Percentiles rank a stretch among this genome's conserved stretches.
Evolutionary conservation across 92 coral and sea anemone genomes (phyloP).

Genomic region (Porites lobata): DNA sequence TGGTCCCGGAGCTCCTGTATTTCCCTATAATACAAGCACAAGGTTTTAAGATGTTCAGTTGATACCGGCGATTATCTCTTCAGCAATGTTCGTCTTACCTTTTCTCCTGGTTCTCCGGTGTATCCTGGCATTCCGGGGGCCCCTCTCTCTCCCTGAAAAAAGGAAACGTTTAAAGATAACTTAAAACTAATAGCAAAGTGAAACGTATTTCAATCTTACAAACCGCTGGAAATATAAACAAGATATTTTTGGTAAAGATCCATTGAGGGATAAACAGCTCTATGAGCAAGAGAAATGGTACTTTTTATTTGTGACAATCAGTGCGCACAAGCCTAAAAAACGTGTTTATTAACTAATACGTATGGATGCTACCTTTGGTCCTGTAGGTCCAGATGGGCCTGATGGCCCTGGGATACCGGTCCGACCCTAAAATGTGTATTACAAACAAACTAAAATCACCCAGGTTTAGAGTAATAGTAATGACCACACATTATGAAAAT

Average conservation of each 20-base stretch:
- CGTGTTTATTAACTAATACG: not conserved
- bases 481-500: too few species aligned
- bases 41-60: not conserved
- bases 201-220: not conserved
- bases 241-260: not conserved
- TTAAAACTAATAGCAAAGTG: not conserved
- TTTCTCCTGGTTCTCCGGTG: slow-evolving; percentile 86
- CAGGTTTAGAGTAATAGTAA: too few species aligned
- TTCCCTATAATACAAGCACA: slow-evolving; percentile 73
- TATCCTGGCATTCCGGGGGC: slow-evolving; percentile 84
- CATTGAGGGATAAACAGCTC: not conserved
- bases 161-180: not conserved
- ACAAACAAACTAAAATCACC: too few species aligned
- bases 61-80: not conserved
- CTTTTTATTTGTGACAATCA: too few species aligned
- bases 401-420: slow-evolving; percentile 82
- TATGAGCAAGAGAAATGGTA: not conserved
- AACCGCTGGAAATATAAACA: not conserved
- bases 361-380: slow-evolving; percentile 69
- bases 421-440: slow-evolving; percentile 65
- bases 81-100: slow-evolving; percentile 49
- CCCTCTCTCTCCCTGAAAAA: slow-evolving; percentile 88
- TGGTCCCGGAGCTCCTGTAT: slow-evolving; percentile 80
- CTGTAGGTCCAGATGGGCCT: slow-evolving; percentile 83
- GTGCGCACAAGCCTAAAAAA: not conserved